A percentile compares a stretch with the other conserved stretches of the same genome.
Conservation (phyloP, 2,797 vertebrate genomes). For the Acipenser ruthenus region DNA sequence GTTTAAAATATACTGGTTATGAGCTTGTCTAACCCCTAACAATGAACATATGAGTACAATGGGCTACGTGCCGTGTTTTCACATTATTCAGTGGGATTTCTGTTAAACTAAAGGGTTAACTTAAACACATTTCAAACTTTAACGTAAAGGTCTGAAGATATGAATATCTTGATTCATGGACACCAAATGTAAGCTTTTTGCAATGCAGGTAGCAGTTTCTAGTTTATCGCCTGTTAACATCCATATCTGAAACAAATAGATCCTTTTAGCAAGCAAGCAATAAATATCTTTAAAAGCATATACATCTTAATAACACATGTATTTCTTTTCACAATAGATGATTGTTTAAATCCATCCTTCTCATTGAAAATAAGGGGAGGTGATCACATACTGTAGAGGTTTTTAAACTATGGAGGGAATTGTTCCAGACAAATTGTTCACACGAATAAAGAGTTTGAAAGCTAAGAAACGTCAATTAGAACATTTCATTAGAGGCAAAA, state of each 20-base stretch:
- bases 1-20: constrained; percentile 33
- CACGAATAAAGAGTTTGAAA: too few species aligned
- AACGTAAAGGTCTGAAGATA: constrained; percentile 77
- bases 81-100: constrained; percentile 40
- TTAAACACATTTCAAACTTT: constrained; percentile 28
- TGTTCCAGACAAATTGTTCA: too few species aligned
- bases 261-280: too few species aligned
- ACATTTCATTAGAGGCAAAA: too few species aligned
- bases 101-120: constrained; percentile 43
- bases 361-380: too few species aligned
- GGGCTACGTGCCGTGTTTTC: constrained; percentile 55
- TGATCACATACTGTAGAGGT: too few species aligned
- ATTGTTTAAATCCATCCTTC: too few species aligned
- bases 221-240: constrained; percentile 97
- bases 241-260: constrained; percentile 73
- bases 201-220: constrained; percentile 93
- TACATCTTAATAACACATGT: too few species aligned
- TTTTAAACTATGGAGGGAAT: too few species aligned
- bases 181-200: constrained; percentile 92
- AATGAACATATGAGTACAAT: constrained; percentile 36
- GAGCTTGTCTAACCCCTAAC: constrained; percentile 34
- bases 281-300: too few species aligned
- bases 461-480: too few species aligned
- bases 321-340: too few species aligned
- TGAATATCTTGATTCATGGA: constrained; percentile 69